These are phyloP conservation scores for Lycaon pictus DNA, from an alignment of 2,113 vertebrate species.

Conservation along the genomic window DNA sequence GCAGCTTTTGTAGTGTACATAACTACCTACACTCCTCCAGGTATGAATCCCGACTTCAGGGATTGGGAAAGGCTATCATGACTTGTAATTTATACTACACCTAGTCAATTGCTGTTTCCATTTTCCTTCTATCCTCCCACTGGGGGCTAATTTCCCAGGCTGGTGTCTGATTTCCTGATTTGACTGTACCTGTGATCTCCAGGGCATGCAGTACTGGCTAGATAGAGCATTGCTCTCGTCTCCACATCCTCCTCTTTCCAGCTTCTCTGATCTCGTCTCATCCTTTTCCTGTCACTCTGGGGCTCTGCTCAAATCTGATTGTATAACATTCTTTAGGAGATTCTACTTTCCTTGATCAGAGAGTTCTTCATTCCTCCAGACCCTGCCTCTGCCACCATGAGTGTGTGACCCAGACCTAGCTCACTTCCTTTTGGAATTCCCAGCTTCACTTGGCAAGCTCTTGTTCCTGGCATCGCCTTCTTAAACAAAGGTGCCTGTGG, in stretches of 20 bases:
- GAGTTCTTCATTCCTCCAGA: not conserved
- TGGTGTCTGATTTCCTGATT: not conserved
- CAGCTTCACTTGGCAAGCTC: not conserved
- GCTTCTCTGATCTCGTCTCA: not conserved
- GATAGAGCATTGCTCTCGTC: not conserved
- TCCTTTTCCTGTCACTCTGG: not conserved
- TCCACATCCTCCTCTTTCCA: not conserved
- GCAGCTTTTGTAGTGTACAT: not conserved
- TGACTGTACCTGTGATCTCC: not conserved
- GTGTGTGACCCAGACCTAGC: too few species aligned
- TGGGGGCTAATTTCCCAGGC: constrained; percentile 2
- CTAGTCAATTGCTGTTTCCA: not conserved
- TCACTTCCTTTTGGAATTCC: not conserved
- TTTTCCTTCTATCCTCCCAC: not conserved
- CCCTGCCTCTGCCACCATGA: not conserved
- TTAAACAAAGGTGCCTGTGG: not conserved
- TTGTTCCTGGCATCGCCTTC: not conserved
- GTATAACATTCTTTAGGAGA: constrained; percentile 39
- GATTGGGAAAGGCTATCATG: not conserved
- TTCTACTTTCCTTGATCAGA: not conserved
- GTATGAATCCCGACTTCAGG: not conserved
- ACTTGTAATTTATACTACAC: not conserved
- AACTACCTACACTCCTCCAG: not conserved
- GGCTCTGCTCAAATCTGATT: constrained; percentile 32
- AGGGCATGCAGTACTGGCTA: not conserved